These are phyloP conservation scores for Lates japonicus DNA, from an alignment of 2,797 vertebrate genomes.

Conservation along the genomic window DNA sequence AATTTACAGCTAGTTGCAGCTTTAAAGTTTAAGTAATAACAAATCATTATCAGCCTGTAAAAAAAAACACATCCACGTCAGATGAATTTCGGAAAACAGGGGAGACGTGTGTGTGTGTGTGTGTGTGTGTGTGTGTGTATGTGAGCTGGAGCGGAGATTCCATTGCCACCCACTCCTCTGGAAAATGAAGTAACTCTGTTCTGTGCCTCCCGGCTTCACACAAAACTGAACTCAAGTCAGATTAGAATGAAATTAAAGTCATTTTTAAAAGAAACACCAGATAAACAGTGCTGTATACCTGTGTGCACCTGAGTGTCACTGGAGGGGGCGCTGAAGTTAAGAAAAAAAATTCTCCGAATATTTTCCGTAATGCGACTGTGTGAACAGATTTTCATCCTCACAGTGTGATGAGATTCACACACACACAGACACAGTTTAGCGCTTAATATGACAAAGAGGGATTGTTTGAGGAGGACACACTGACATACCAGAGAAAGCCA, in stretches of 20 bases:
- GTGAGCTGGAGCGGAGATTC: constrained; percentile 51
- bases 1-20: background rate
- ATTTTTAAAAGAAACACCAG: background rate
- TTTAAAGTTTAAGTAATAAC: background rate
- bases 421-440: background rate
- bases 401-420: background rate
- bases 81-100: background rate
- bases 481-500: constrained; percentile 50
- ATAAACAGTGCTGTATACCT: background rate
- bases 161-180: constrained; percentile 40
- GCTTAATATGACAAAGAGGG: constrained; percentile 57
- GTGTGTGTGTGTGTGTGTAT: constrained; percentile 14
- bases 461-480: constrained; percentile 38
- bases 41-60: background rate
- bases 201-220: constrained; percentile 9
- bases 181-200: constrained; percentile 23
- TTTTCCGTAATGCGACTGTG: background rate
- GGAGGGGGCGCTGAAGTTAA: background rate
- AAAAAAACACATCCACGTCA: background rate
- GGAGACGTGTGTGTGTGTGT: constrained; percentile 10
- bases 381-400: background rate
- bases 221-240: constrained; percentile 2
- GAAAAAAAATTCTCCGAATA: background rate
- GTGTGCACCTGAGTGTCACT: too few species aligned
- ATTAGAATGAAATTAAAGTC: background rate